A percentile compares a stretch with the other conserved stretches of the same genome.
Evolutionary conservation across 2,113 vertebrate genomes (phyloP).

Genomic region (Mustelus asterias): DNA sequence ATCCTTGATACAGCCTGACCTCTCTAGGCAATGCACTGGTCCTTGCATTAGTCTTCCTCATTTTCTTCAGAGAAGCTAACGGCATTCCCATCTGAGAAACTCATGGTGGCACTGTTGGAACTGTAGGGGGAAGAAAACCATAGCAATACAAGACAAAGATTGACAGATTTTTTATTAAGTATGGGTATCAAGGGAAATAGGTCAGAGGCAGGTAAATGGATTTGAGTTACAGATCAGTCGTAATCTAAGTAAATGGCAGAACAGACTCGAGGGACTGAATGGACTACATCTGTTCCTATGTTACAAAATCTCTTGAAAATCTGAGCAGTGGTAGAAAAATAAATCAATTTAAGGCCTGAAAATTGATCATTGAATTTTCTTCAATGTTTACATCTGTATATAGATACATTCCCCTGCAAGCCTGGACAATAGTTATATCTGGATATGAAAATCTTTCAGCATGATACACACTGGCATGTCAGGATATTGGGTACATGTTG

Average conservation of each 20-base stretch:
- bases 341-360: neutral
- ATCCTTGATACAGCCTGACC: neutral
- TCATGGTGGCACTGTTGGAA: neutral
- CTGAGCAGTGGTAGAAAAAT: neutral
- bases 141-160: neutral
- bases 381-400: neutral
- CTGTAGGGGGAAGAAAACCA: neutral
- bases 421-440: conserved; percentile 20
- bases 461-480: neutral
- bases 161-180: neutral
- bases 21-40: neutral
- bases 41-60: neutral
- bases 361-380: neutral
- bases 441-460: conserved; percentile 8
- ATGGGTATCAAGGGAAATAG: neutral
- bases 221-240: neutral
- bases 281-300: neutral
- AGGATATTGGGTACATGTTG: conserved; percentile 7
- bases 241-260: neutral
- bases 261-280: neutral
- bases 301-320: neutral
- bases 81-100: neutral
- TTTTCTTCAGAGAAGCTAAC: neutral
- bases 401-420: neutral
- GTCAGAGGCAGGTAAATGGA: neutral